These are phyloP conservation scores for Saccopteryx leptura DNA, from an alignment of 2,113 vertebrate species.

Conservation along the genomic window DNA sequence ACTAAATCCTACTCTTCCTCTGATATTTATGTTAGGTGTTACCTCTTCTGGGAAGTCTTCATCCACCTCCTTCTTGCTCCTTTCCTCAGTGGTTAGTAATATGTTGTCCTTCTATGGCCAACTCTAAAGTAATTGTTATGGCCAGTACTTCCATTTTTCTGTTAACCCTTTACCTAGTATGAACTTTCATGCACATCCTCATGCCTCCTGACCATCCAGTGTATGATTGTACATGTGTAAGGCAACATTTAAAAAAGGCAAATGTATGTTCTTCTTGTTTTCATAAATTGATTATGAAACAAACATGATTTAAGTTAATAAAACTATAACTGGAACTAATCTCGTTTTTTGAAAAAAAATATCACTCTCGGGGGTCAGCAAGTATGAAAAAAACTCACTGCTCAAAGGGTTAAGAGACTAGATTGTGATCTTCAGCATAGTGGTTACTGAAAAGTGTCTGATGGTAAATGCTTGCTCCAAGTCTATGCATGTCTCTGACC, in stretches of 20 bases:
- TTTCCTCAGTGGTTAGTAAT: background rate
- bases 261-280: too few relatives aligned
- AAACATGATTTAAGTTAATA: too few relatives aligned
- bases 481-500: accelerated
- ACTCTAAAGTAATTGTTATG: background rate
- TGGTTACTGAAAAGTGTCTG: accelerated
- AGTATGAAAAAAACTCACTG: too few relatives aligned
- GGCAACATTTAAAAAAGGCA: too few relatives aligned
- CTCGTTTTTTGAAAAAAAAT: too few relatives aligned
- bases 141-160: background rate
- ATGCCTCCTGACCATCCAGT: too few relatives aligned
- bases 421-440: background rate
- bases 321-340: too few relatives aligned
- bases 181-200: too few relatives aligned
- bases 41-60: background rate
- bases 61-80: accelerated
- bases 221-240: too few relatives aligned
- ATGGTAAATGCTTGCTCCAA: background rate
- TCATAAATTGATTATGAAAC: too few relatives aligned
- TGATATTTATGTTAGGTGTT: background rate
- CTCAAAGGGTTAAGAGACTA: background rate
- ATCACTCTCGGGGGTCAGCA: too few relatives aligned
- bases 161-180: too few relatives aligned
- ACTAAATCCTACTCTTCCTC: background rate
- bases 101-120: background rate